phyloP scores from a whole-genome alignment of 2,888 invertebrate species.

The Lissonota sp. region DNA sequence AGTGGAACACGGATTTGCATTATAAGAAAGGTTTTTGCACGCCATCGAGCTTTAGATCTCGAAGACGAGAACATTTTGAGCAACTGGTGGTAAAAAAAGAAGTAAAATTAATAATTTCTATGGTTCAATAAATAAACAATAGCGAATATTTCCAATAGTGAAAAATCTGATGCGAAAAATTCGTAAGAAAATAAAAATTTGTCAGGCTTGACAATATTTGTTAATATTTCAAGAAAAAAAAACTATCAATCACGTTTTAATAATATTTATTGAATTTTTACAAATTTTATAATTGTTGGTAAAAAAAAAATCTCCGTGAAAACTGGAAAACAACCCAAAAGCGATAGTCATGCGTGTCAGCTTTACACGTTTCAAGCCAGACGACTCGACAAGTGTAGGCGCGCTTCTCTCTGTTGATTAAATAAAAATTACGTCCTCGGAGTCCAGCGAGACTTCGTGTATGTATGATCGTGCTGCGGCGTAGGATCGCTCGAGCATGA shows the following conservation, averaged over 20 bases:
- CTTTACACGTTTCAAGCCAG: slow-evolving; percentile 31
- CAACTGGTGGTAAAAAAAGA: neutral
- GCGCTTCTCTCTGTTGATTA: slow-evolving; percentile 68
- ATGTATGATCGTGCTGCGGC: slow-evolving; percentile 67
- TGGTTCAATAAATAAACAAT: no score
- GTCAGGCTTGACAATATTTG: no score
- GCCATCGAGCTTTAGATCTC: slow-evolving; percentile 33
- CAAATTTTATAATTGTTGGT: no score
- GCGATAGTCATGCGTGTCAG: slow-evolving; percentile 6
- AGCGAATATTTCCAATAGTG: no score
- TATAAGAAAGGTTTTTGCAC: slow-evolving; percentile 70
- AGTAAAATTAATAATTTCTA: no score
- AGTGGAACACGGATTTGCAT: slow-evolving; percentile 75
- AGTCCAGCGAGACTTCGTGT: slow-evolving; percentile 34
- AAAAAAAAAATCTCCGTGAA: no score
- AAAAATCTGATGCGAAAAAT: no score
- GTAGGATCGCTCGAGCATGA: slow-evolving; percentile 74
- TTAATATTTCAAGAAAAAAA: no score
- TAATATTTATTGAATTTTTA: no score
- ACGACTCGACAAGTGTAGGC: neutral
- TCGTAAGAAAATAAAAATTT: no score
- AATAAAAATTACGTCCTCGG: slow-evolving; percentile 67
- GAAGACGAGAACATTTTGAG: neutral
- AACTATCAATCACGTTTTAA: no score
- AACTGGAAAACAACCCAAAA: no score